These are phyloP conservation scores for Pristionchus arcanus DNA, from an alignment of 2,888 invertebrate genomes.

Conservation along the genomic window DNA sequence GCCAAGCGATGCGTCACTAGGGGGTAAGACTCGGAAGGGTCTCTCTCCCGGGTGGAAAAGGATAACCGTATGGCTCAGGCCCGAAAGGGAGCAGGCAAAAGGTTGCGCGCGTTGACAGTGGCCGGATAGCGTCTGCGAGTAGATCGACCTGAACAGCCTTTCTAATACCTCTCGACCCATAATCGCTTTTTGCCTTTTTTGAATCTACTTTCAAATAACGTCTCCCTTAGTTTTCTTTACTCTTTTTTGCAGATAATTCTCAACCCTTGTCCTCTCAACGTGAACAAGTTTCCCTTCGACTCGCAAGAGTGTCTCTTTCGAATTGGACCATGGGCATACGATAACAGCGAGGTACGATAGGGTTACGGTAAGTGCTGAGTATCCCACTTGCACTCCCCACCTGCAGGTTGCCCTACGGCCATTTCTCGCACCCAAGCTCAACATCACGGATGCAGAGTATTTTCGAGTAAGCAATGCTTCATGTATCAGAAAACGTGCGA, in stretches of 20 bases:
- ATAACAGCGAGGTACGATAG: slow-evolving; percentile 3
- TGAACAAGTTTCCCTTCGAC: slow-evolving; percentile 52
- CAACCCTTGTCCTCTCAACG: slow-evolving; percentile 38
- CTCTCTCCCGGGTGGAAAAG: too few relatives aligned
- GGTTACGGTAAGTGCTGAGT: neutral
- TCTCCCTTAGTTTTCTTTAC: too few relatives aligned
- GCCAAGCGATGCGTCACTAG: too few relatives aligned
- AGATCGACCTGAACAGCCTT: too few relatives aligned
- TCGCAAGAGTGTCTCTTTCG: slow-evolving; percentile 7
- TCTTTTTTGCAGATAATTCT: slow-evolving; percentile 22
- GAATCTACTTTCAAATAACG: too few relatives aligned
- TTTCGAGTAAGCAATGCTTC: neutral
- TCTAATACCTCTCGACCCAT: neutral
- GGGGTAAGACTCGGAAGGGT: too few relatives aligned
- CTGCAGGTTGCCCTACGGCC: neutral
- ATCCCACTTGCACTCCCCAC: neutral
- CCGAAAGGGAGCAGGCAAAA: neutral
- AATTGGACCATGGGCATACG: slow-evolving; percentile 49
- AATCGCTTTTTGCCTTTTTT: slow-evolving; percentile 8
- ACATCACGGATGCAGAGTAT: neutral
- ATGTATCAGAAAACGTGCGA: neutral
- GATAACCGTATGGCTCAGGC: neutral
- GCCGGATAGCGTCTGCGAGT: too few relatives aligned
- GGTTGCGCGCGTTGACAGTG: neutral
- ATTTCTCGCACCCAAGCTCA: neutral